phyloP scores from a whole-genome alignment of 2,888 invertebrate species.

The Candidula unifasciata region DNA sequence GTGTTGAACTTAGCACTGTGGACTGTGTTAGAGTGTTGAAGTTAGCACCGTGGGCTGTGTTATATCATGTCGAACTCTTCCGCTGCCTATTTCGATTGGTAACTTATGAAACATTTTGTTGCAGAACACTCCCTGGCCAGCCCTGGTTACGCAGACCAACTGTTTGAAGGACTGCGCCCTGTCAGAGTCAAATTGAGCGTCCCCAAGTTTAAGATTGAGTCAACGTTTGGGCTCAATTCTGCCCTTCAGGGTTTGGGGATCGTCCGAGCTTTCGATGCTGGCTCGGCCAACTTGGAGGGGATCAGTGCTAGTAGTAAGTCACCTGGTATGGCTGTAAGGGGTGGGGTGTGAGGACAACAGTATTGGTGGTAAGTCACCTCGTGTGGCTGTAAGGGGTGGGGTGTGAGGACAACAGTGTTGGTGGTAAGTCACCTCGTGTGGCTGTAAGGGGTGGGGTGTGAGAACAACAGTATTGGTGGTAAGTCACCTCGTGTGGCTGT shows the following conservation, averaged over 20 bases:
- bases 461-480: not conserved
- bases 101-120: no score
- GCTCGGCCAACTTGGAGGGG: not conserved
- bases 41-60: no score
- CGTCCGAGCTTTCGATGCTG: not conserved
- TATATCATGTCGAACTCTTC: no score
- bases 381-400: not conserved
- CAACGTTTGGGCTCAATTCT: not conserved
- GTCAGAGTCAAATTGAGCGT: not conserved
- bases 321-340: not conserved
- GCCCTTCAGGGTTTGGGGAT: not conserved
- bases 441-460: not conserved
- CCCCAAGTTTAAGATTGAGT: conserved; percentile 27
- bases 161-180: not conserved
- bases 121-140: not conserved
- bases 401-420: no score
- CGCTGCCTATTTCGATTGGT: no score
- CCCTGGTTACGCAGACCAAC: not conserved
- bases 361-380: no score
- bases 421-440: no score
- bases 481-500: no score
- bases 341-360: no score
- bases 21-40: no score
- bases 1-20: no score
- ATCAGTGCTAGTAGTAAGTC: not conserved